A percentile compares a stretch with the other conserved stretches of the same genome.
Conservation (phyloP, 2,888 invertebrate species). For the Chaetoderma sp. region DNA sequence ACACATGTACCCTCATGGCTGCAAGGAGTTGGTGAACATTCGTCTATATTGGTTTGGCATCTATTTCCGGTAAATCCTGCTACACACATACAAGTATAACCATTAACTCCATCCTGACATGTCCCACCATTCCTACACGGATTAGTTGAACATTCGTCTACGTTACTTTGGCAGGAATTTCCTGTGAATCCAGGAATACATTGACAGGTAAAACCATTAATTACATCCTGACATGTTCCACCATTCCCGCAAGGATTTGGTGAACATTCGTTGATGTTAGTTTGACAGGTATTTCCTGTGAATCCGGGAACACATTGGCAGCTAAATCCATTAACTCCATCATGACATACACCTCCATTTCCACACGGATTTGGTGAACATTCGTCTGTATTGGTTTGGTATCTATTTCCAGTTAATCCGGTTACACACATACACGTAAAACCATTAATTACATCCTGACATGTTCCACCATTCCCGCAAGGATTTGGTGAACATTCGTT, state of each 20-base stretch:
- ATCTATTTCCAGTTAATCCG: background rate
- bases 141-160: slow-evolving; percentile 85
- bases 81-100: slow-evolving; percentile 61
- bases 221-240: slow-evolving; percentile 26
- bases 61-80: slow-evolving; percentile 35
- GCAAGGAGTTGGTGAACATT: slow-evolving; percentile 67
- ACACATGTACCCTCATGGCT: slow-evolving; percentile 70
- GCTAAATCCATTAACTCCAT: slow-evolving; percentile 20
- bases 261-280: slow-evolving; percentile 44
- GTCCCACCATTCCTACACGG: slow-evolving; percentile 73
- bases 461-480: slow-evolving; percentile 37
- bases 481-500: slow-evolving; percentile 42
- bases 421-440: background rate
- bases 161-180: slow-evolving; percentile 71
- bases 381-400: slow-evolving; percentile 40
- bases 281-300: slow-evolving; percentile 38
- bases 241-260: slow-evolving; percentile 39
- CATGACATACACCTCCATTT: slow-evolving; percentile 41
- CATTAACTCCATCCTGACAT: slow-evolving; percentile 51
- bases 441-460: slow-evolving; percentile 13
- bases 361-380: slow-evolving; percentile 46
- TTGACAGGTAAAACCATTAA: slow-evolving; percentile 39
- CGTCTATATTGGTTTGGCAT: slow-evolving; percentile 44
- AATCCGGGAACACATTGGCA: slow-evolving; percentile 39
- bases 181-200: slow-evolving; percentile 48